Conservation (phyloP, 1,140 invertebrate genomes). For the Zaprionus ghesquierei region DNA sequence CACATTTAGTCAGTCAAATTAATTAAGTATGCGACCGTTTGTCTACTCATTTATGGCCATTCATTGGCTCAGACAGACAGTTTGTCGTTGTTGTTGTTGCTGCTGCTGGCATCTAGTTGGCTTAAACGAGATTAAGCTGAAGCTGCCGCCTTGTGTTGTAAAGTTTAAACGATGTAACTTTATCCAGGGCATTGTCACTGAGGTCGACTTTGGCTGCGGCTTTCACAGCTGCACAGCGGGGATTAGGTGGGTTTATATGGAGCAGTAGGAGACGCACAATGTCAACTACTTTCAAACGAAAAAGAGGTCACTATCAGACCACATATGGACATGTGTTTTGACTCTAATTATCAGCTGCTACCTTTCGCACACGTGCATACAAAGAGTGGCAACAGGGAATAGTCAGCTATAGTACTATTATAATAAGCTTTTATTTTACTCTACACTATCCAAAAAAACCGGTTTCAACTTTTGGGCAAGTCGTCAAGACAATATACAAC, state of each 20-base stretch:
- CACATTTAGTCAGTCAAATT: conserved; percentile 60
- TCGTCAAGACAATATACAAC: conserved; percentile 17
- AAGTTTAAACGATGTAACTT: conserved; percentile 28
- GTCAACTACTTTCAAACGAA: conserved; percentile 73
- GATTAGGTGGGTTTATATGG: conserved; percentile 42
- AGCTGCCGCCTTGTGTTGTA: not conserved
- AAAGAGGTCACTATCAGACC: conserved; percentile 40
- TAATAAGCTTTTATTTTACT: not conserved
- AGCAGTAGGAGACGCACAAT: conserved; percentile 41
- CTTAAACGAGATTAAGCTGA: not conserved
- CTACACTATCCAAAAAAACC: conserved; percentile 4
- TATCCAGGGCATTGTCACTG: conserved; percentile 14
- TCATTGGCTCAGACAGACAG: conserved; percentile 9
- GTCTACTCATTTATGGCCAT: conserved; percentile 19
- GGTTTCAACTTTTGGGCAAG: no score
- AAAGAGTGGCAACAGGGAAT: not conserved
- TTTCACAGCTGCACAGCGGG: conserved; percentile 4
- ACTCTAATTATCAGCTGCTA: conserved; percentile 5
- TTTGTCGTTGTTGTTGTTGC: not conserved
- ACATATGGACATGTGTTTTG: not conserved
- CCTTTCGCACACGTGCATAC: not conserved
- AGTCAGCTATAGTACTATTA: not conserved
- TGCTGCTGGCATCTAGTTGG: not conserved
- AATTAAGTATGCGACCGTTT: conserved; percentile 46
- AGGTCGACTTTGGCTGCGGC: conserved; percentile 6